Evolutionary conservation across 2,113 vertebrate genomes (phyloP), one percentile per base, ranked within the genome.

Genomic region (Nothoprocta perdicaria): DNA sequence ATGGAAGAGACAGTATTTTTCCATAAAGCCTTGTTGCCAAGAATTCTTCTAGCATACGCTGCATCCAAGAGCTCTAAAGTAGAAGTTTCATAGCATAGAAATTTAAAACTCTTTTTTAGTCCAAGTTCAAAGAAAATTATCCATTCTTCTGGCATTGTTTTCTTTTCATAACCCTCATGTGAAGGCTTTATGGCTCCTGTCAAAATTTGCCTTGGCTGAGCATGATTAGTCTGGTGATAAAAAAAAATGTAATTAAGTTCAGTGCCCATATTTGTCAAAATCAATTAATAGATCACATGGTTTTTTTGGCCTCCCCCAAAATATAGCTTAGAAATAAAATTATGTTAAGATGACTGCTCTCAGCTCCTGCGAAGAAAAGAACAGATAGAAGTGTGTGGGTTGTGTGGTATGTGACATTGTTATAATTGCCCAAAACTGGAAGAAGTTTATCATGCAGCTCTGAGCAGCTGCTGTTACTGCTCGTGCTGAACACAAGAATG

Each of bases 401-500:
- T 57, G 53, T 57, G 53, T 31, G 29, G 53, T 57, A 57, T 57
- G 29, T 57, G 53, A 15, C 29, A 17, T 57, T 35, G 6, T 17
- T 88, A 29, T 55, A 72, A 94, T 80, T 60, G 11, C 72, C 68
- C 72, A 0, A 55, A 43, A 92, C 60, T 77, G 52, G 67, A 77
- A 84, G 66, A 81, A 74, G 79, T 89, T 93, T 66, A 67, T 94
- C 19, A 75, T 57, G 38, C 74, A 87, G 83, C 78, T 87, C 83
- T 84, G 78, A 92, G 43, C 89, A 93, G 92, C 92, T 95, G 92
- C 18, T 92, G 63, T 71, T 77, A 71, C 50, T 55, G 26, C 26
- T 85, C 68, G 71, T 75, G 94, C 82, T 72, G 89, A 85, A 84
- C 72, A 74, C 89, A 93, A 94, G 89, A 95, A 95, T 92, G 89